Percentiles rank a stretch among this genome's conserved stretches.
Evolutionary conservation across 1,140 invertebrate genomes (phyloP).

Genomic region (Lysiphlebus fabarum): DNA sequence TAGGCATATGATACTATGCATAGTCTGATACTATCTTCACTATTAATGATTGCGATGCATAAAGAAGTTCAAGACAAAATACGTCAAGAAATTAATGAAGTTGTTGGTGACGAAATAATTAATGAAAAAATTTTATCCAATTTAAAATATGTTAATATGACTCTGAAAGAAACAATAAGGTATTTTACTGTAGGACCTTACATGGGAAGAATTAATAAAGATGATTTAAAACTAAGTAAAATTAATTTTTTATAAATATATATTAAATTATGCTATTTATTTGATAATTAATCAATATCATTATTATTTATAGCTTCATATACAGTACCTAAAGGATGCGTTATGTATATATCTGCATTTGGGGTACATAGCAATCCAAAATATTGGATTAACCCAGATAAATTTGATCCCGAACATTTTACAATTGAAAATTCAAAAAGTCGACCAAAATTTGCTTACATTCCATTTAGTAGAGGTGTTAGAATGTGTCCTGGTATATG

Average conservation of each 20-base stretch:
- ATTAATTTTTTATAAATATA: conserved; percentile 6
- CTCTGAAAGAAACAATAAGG: conserved; percentile 61
- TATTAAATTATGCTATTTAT: neutral
- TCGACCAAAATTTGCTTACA: conserved; percentile 50
- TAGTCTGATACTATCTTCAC: conserved; percentile 43
- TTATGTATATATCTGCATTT: conserved; percentile 23
- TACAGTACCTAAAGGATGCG: conserved; percentile 28
- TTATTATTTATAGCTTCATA: conserved; percentile 19
- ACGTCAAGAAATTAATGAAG: conserved; percentile 53
- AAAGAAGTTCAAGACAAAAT: conserved; percentile 39
- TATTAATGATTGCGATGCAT: conserved; percentile 9
- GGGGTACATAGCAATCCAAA: conserved; percentile 58
- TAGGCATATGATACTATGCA: conserved; percentile 70
- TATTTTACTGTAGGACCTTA: conserved; percentile 62
- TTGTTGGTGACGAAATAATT: conserved; percentile 53
- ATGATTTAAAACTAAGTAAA: conserved; percentile 45
- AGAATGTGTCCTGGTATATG: too few relatives aligned
- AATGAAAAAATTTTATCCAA: conserved; percentile 57
- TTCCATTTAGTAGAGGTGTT: conserved; percentile 63
- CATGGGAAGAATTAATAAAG: conserved; percentile 52
- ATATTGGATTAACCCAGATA: conserved; percentile 63
- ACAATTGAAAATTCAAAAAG: conserved; percentile 46
- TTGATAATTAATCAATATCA: neutral
- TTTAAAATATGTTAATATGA: conserved; percentile 61
- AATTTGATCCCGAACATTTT: conserved; percentile 70